phyloP scores from a whole-genome alignment of 2,888 invertebrate genomes.

The Bedellia somnulentella region DNA sequence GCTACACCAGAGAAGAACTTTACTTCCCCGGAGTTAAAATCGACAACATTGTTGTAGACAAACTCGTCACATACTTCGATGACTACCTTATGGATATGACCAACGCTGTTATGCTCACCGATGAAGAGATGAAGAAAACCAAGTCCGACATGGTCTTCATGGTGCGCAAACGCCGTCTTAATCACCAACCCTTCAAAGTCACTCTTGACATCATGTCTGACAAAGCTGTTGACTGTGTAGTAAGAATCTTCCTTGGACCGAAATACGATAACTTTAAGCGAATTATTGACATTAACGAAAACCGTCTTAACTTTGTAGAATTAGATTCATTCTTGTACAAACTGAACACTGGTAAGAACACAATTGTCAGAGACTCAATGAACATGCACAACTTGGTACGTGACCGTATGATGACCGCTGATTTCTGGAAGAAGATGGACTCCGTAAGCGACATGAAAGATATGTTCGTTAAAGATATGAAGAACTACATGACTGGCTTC shows the following conservation, averaged over 20 bases:
- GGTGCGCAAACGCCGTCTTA: conserved; percentile 65
- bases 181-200: conserved; percentile 66
- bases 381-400: conserved; percentile 67
- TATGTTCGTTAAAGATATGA: conserved; percentile 30
- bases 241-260: conserved; percentile 71
- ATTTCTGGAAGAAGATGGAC: conserved; percentile 65
- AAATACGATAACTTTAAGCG: conserved; percentile 64
- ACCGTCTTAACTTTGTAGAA: conserved; percentile 66
- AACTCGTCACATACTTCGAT: conserved; percentile 70
- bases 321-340: conserved; percentile 65
- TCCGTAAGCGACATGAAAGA: conserved; percentile 46
- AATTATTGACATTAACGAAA: conserved; percentile 56
- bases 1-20: conserved; percentile 66
- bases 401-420: conserved; percentile 68
- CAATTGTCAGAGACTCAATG: conserved; percentile 62
- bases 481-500: conserved; percentile 64
- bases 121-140: conserved; percentile 46
- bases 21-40: conserved; percentile 66
- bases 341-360: conserved; percentile 66
- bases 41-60: conserved; percentile 64
- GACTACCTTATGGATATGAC: conserved; percentile 67
- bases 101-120: conserved; percentile 55
- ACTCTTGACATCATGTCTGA: conserved; percentile 59
- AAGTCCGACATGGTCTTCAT: conserved; percentile 47
- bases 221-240: conserved; percentile 58